Conservation (phyloP, 2,113 vertebrate genomes). For the Mastomys coucha region DNA sequence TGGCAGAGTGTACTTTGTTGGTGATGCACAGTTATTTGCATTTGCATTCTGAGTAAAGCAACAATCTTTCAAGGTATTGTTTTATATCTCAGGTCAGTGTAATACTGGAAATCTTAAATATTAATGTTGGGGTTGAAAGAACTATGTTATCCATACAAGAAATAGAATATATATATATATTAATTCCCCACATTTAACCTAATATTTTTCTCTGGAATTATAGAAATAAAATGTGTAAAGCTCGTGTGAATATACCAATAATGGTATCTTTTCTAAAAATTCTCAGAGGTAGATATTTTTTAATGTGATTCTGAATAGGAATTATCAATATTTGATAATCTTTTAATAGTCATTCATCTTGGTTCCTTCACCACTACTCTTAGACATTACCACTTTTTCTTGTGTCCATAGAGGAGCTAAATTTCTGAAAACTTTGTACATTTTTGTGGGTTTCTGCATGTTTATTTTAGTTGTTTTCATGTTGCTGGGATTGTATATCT, state of each 20-base stretch:
- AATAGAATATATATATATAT: background rate
- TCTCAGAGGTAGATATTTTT: background rate
- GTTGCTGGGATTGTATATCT: background rate
- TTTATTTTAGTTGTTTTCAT: background rate
- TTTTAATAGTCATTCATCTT: slow-evolving; percentile 14
- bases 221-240: background rate
- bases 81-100: background rate
- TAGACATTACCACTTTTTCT: background rate
- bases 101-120: background rate
- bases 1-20: background rate
- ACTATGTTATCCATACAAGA: background rate
- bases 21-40: background rate
- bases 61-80: background rate
- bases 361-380: background rate
- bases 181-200: too few relatives aligned
- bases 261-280: background rate
- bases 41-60: background rate
- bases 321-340: background rate
- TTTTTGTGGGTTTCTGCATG: background rate
- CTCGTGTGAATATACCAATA: background rate
- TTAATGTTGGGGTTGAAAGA: slow-evolving; percentile 36
- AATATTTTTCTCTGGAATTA: background rate
- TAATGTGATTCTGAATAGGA: background rate
- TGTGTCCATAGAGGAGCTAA: background rate
- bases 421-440: too few relatives aligned